Evolutionary conservation across 2,888 invertebrate species (phyloP), one percentile per base, ranked within the genome.

Genomic region (Melanostoma mellinum): DNA sequence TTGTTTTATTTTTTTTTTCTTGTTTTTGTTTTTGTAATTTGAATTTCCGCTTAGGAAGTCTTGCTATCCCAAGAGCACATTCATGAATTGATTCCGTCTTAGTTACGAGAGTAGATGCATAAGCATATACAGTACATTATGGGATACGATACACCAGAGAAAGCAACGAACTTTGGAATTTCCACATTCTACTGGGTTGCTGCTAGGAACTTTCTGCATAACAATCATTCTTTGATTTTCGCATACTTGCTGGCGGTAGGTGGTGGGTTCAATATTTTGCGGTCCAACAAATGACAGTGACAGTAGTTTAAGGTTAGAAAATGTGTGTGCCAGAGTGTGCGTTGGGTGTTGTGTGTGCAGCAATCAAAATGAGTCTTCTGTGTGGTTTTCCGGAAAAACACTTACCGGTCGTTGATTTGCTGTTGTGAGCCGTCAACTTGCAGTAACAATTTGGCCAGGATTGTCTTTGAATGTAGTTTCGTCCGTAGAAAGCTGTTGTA

Each of bases 171-270:
- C 44, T 6, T 46, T 44, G 20, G 35, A 46, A n/a, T 48, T 6
- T 6, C 30, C 50, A 30, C 36, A 30, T 30, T 6, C 6, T 36
- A 2, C 46, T 36, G 36, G 46, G 38, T 32, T 46, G n/a, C 38
- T 46, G n/a, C 38, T 50, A 36, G 50, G n/a, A 50, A 63, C 63
- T 63, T 63, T 63, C 46, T 63, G 63, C 63, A 63, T 63, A 50
- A 63, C 63, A 63, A 63, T 63, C 50, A 50, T 63, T 63, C 50
- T 63, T 50, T 63, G 63, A 63, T 63, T 63, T 61, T 63, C n/a
- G 38, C 50, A 63, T 50, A 63, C 50, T 63, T 63, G 48, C 32
- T 36, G 63, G 48, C 40, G 61, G 30, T 50, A 50, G 20, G 20
- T 6, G 50, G 6, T 58, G 40, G 5, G 40, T 63, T 48, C 36